Base-by-base conservation (phyloP, 2,113 vertebrate genomes). In the Lepisosteus osseus region DNA sequence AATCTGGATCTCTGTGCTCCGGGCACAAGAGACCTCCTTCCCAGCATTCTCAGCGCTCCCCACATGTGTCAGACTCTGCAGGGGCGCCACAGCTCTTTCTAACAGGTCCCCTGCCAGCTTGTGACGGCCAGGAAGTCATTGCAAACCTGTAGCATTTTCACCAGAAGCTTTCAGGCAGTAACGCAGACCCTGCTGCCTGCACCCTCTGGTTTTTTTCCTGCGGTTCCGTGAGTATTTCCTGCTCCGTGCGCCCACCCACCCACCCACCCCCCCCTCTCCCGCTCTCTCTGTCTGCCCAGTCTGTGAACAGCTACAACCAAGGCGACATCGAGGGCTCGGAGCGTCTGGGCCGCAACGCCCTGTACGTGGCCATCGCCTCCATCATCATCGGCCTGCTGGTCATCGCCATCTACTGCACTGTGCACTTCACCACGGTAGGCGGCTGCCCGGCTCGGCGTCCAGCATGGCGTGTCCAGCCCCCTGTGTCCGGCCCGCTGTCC, bases 401-500 rank as follows among this genome's bases (percentile, higher is more conserved):
- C 79, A 91, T 95, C 2, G 82, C 84, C 1, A 73, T 91, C 71
- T 93, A 81, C 69, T 92, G 78, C 6, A 79, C 73, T 1, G 90
- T 96, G 73, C 91, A 95, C 75, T 94, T 95, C 81, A 85, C 92
- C n/a, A 90, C 87, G 87, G 93, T 95, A 91, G 80, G 89, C 72
- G 6, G 47, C 9, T 51, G 47, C 47, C 47, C 5, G 47, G 5
- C 47, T 2, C 47, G 5, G 47, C 9, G 47, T 51, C 47, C 47
- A 51, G 47, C 47, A 51, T 5, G 5, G 47, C 9, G 47, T 51
- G 47, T 51, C 47, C 47, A 51, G 47, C 47, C 47, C 47, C 9
- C 1, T 51, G 47, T 51, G 47, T 51, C 47, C 47, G 9, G 47
- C 47, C 5, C 9, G 47, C 47, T 51, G 47, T 51, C 5, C 9